Percentiles rank a stretch among this genome's conserved stretches.
Conservation (phyloP, 2,797 vertebrate genomes). For the Mormyrops attenuatus region DNA sequence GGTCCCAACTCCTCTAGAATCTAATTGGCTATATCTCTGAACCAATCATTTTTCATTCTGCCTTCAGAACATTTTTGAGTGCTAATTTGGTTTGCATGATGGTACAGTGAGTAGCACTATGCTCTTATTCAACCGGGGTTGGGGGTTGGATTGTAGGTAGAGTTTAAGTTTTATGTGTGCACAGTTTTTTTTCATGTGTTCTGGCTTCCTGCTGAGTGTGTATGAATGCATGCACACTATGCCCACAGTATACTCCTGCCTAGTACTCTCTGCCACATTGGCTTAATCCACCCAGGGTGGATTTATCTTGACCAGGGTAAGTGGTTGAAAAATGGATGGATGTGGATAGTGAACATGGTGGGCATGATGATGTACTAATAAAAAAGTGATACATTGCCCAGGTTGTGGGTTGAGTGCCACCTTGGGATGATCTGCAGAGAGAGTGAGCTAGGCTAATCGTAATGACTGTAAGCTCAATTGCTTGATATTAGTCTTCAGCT, state of each 20-base stretch:
- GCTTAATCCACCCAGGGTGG: no score
- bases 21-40: background rate
- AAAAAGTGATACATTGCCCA: background rate
- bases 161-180: background rate
- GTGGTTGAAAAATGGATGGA: background rate
- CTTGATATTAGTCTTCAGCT: background rate
- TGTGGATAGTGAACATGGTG: background rate
- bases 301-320: background rate
- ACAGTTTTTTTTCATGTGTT: background rate
- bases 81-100: background rate
- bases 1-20: background rate
- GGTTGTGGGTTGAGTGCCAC: background rate
- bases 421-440: background rate
- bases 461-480: background rate
- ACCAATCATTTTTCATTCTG: background rate
- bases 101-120: background rate
- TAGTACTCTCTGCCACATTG: background rate
- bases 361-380: background rate
- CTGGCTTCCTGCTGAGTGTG: background rate
- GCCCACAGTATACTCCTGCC: background rate
- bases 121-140: background rate
- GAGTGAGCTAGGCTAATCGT: background rate
- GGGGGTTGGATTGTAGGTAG: background rate
- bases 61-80: background rate
- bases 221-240: background rate